Base-by-base conservation (phyloP, 2,888 invertebrate genomes). In the Parthenolecanium corni region DNA sequence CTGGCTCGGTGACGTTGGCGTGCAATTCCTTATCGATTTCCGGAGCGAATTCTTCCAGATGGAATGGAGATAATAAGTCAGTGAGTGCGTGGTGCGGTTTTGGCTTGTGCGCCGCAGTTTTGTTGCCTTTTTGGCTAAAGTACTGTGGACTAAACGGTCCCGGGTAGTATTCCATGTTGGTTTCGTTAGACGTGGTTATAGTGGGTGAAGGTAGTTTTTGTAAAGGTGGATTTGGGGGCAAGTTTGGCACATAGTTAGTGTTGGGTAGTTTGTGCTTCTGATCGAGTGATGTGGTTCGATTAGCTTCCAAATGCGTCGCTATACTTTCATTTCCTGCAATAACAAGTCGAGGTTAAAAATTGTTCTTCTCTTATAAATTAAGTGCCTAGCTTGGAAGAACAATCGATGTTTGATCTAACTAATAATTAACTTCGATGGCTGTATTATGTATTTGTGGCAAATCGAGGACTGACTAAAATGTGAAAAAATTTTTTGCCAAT, bases 121-220 rank as follows among this genome's bases (percentile, higher is more conserved):
- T 57, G 18, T 64, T 57, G 9, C 44, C 61, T 18, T 65, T 62
- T 31, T 65, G 64, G 20, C 53, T 56, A 11, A 66, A 49, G 49
- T 66, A 65, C 49, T 66, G 66, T 2, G 64, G 56, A 65, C 66
- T 66, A 25, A 66, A 66, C 16, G 66, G 66, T 25, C 66, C 66
- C 11, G 66, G 65, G n/a, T 65, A 66, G 44, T 58, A 65, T 63
- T 66, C 65, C 70, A 68, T 5, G 70, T 72, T 25, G 46, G 46
- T 49, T 49, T 12, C 21, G 31, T 31, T 31, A 20, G 21, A n/a
- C 4, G 31, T 38, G 36, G 52, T 53, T 53, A 36, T 25, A 1
- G 52, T 36, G 11, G 52, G 40, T 40, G 42, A 44, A 11, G 21
- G 44, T 40, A 14, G 24, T 56, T 64, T 70, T 70, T 66, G 69